Base-by-base conservation (phyloP, 1,140 invertebrate genomes). In the Nilaparvata lugens region DNA sequence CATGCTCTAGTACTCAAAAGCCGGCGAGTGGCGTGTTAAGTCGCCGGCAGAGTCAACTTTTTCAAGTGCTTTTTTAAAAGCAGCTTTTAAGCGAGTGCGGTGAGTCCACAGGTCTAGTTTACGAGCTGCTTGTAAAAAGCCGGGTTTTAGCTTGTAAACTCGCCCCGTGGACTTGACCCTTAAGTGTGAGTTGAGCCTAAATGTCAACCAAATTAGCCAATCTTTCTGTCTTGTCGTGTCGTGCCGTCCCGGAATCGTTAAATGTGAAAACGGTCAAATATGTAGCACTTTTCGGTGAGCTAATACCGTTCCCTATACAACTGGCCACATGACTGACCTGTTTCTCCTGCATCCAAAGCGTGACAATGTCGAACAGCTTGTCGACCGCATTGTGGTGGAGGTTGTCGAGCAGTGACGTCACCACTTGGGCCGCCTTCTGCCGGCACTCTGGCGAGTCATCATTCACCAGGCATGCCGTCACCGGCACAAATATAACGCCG, bases 401-500 rank as follows among this genome's bases (percentile, higher is more conserved):
- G 35, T 80, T 76, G 0, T 67, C 70, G 1, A 92, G 69, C 67
- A 91, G 73, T 16, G 76, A 73, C 63, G 84, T 81, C 11, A 92
- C 74, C 58, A 83, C 84, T 16, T 75, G 73, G 0, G 86, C 85
- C 21, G 83, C 79, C 9, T 79, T 74, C 64, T 85, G 83, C 1
- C 83, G 75, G 68, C 86, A 90, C 2, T 77, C 73, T 5, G 84
- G 75, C 45, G 83, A 81, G 2, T 81, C 78, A 62, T 92, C 89
- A 68, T 91, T 89, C 1, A 91, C 74, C 64, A 91, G 74, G 58
- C 83, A 73, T 0, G 83, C 80, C 16, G 88, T 81, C 23, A 95
- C 71, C 0, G 86, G 82, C 0, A 93, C 67, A 66, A 93, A 88
- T 48, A 94, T 78, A 1, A 88, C 76, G 4, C 81, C 81, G 9